Evolutionary conservation across 37 sponge, comb jelly and placozoan species (phyloP).

Genomic region (Hormiphora californensis): DNA sequence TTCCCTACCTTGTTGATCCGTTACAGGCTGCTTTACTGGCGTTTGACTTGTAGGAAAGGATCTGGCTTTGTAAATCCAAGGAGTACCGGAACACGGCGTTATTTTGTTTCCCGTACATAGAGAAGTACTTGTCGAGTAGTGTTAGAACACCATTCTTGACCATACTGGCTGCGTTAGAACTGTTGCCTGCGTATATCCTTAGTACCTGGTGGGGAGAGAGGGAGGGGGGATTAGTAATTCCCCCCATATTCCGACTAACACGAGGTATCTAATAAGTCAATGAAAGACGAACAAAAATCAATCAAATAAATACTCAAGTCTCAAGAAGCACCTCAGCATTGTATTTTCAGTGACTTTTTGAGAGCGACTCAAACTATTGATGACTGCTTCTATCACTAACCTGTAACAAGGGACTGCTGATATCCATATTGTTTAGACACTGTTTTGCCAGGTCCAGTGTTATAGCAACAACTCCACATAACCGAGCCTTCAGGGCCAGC

Average conservation of each 20-base stretch:
- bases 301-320: no score
- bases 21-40: slow-evolving; percentile 25
- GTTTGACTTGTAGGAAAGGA: background rate
- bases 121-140: slow-evolving; percentile 40
- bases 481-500: slow-evolving; percentile 68
- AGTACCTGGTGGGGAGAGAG: slow-evolving; percentile 43
- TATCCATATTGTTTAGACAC: slow-evolving; percentile 46
- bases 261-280: no score
- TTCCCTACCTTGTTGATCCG: slow-evolving; percentile 19
- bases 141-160: slow-evolving; percentile 38
- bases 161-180: background rate
- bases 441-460: slow-evolving; percentile 44
- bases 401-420: slow-evolving; percentile 16
- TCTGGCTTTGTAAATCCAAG: slow-evolving; percentile 2
- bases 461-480: slow-evolving; percentile 57
- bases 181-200: slow-evolving; percentile 28
- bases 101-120: slow-evolving; percentile 50
- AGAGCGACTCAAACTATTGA: no score
- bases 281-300: no score
- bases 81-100: slow-evolving; percentile 13
- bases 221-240: no score
- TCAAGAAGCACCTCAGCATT: no score
- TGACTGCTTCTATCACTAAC: no score
- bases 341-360: no score
- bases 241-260: no score